Evolutionary conservation across 2,888 invertebrate genomes (phyloP).

Genomic region (Odontocerum albicorne): DNA sequence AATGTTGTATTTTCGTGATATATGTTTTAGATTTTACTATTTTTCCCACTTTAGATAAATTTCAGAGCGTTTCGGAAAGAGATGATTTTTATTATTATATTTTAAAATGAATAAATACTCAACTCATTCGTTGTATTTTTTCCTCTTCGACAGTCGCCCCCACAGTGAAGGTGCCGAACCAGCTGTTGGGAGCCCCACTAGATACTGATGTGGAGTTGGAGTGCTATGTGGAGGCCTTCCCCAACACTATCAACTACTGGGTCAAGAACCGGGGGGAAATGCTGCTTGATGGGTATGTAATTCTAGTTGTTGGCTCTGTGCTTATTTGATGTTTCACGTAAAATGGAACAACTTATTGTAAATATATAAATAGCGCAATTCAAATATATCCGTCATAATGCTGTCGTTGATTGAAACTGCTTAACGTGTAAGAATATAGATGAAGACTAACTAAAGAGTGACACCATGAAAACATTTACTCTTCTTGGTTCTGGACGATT

Average conservation of each 20-base stretch:
- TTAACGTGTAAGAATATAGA: neutral
- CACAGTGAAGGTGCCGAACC: constrained; percentile 85
- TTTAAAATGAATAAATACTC: neutral
- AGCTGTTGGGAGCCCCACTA: constrained; percentile 82
- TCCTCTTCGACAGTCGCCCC: constrained; percentile 76
- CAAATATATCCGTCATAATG: neutral
- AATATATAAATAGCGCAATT: no score
- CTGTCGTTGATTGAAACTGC: neutral
- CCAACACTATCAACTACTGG: constrained; percentile 77
- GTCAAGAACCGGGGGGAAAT: constrained; percentile 76
- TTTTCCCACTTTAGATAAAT: no score
- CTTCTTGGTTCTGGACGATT: no score
- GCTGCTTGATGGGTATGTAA: constrained; percentile 76
- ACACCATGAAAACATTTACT: no score
- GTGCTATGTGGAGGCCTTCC: constrained; percentile 81
- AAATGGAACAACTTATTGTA: no score
- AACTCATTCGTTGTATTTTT: neutral
- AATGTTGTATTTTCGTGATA: neutral
- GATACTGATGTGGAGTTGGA: constrained; percentile 84
- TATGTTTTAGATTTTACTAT: neutral
- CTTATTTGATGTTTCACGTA: no score
- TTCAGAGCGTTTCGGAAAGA: no score
- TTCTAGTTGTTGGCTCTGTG: no score
- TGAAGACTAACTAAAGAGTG: no score
- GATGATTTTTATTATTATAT: neutral